Evolutionary conservation across 1,140 invertebrate species (phyloP), one percentile per base, ranked within the genome.

Genomic region (Drosophila mojavensis): DNA sequence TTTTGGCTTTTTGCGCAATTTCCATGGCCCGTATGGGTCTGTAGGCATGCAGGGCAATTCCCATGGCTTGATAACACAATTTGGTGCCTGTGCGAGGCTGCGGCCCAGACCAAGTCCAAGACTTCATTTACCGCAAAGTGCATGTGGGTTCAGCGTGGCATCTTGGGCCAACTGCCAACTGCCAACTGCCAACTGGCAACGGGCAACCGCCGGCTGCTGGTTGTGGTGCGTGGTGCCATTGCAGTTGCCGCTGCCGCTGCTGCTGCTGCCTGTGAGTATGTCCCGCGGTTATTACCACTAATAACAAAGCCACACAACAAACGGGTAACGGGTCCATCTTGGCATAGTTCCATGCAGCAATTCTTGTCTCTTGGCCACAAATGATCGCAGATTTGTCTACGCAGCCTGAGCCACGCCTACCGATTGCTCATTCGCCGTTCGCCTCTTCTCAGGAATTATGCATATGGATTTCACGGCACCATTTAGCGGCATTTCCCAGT

Each of bases 31-130:
- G 81, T 84, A 84, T 83, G 80, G 77, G 51, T 79, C 54, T 68
- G 30, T 70, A 53, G 64, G 85, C 79, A 90, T 90, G 81, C 81
- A 79, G 85, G 85, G 85, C 85, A 85, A 73, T 90, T 90, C 85
- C 85, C 85, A 90, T 88, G 85, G 77, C 78, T 85, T 90, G 85
- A 90, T 89, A 89, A 90, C 85, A 89, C 78, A 89, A 90, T 90
- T 89, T 90, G 75, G 63, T 78, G 75, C 60, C 66, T 55, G 54
- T 33, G 17, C 17, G 56, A 77, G 63, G 75, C 53, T 66, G 75
- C 43, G 43, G 43, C 43, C n/a, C 7, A 30, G 45, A 24, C 20
- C 20, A 24, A 24, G 20, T 24, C 20, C 20, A 24, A 63, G 75
- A 64, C 79, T 86, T 76, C 68, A 82, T 90, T 85, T 89, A 89